These are phyloP conservation scores for Sinella curviseta DNA, from an alignment of 1,140 invertebrate species.

Conservation along the genomic window DNA sequence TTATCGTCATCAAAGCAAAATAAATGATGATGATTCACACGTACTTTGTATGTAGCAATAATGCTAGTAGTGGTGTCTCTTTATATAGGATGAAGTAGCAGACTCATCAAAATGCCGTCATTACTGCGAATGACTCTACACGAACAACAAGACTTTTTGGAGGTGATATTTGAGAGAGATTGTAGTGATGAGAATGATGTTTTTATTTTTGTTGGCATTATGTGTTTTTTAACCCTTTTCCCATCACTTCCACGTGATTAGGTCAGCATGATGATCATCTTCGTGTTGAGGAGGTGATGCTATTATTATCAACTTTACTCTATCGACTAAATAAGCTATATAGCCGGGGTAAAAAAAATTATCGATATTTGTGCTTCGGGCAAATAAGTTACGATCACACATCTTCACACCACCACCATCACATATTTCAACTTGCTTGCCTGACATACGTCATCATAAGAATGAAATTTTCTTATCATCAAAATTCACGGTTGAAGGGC, in stretches of 20 bases:
- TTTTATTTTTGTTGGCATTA: too few species aligned
- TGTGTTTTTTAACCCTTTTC: not conserved
- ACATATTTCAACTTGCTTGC: not conserved
- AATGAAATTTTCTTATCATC: not conserved
- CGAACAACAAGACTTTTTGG: too few species aligned
- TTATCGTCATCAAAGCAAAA: not conserved
- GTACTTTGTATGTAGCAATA: too few species aligned
- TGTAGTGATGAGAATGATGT: not conserved
- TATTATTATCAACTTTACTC: too few species aligned
- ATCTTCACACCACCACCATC: too few species aligned
- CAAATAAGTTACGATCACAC: not conserved
- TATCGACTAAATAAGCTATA: too few species aligned
- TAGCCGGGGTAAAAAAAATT: too few species aligned
- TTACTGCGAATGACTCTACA: not conserved
- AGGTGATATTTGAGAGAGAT: not conserved
- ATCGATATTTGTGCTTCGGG: not conserved
- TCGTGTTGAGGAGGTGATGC: too few species aligned
- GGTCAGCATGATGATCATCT: not conserved
- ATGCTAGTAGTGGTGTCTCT: not conserved
- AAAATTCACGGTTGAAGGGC: conserved; percentile 38
- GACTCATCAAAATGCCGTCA: not conserved
- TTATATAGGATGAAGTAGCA: not conserved
- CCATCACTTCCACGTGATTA: not conserved
- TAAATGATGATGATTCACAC: too few species aligned
- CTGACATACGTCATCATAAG: not conserved